These are phyloP conservation scores for Acleris sparsana DNA, from an alignment of 2,888 invertebrate genomes.

Conservation along the genomic window DNA sequence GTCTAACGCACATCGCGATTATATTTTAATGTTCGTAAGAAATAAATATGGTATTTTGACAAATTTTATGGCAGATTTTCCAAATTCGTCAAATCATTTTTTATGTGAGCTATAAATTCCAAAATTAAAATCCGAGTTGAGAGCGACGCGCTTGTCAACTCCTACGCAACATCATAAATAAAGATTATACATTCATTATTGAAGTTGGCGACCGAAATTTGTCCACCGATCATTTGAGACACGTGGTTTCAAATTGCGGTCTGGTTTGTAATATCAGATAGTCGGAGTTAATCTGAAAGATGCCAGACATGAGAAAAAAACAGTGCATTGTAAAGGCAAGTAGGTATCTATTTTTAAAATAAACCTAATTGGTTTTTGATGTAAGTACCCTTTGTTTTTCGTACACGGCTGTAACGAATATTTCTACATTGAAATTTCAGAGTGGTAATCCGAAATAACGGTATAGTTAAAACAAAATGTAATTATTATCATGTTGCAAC, in stretches of 20 bases:
- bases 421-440: background rate
- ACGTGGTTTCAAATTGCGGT: slow-evolving; percentile 31
- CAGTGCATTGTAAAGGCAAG: background rate
- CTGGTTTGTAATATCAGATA: slow-evolving; percentile 33
- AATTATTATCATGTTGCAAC: slow-evolving; percentile 8
- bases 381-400: no score
- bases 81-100: slow-evolving; percentile 8
- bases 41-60: background rate
- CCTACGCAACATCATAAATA: slow-evolving; percentile 15
- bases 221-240: slow-evolving; percentile 11
- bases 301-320: background rate
- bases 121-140: slow-evolving; percentile 3
- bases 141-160: slow-evolving; percentile 21
- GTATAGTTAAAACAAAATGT: slow-evolving; percentile 3
- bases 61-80: slow-evolving; percentile 12
- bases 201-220: slow-evolving; percentile 12
- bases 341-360: background rate
- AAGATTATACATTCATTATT: slow-evolving; percentile 11
- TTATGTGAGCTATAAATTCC: slow-evolving; percentile 6
- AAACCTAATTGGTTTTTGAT: no score
- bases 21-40: slow-evolving; percentile 1
- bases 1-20: slow-evolving; percentile 13
- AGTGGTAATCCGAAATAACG: background rate
- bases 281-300: slow-evolving; percentile 8
- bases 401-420: no score